Conservation (phyloP, 2,797 vertebrate species). For the Pangasius sanitwongsei region DNA sequence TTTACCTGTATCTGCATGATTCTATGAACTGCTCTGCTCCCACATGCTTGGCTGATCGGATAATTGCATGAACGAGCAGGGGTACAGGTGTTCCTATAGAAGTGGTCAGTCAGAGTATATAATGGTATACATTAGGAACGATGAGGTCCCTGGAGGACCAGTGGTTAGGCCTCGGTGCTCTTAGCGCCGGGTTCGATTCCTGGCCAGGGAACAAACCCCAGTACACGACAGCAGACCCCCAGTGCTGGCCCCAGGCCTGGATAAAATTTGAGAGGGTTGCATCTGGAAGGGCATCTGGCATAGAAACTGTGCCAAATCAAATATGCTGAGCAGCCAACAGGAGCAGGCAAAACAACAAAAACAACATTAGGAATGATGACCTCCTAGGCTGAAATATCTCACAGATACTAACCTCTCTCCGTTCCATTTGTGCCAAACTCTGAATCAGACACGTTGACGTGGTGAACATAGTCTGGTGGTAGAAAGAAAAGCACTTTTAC, state of each 20-base stretch:
- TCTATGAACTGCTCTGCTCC: not conserved
- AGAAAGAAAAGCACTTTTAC: not conserved
- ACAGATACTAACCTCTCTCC: slow-evolving; percentile 77
- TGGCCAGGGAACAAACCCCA: no score
- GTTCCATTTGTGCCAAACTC: slow-evolving; percentile 86
- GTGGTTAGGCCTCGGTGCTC: no score
- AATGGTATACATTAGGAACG: not conserved
- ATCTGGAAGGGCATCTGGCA: no score
- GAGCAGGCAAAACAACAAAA: no score
- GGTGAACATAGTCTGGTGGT: slow-evolving; percentile 82
- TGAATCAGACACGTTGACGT: slow-evolving; percentile 81
- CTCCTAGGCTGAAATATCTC: not conserved
- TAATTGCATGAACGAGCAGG: not conserved
- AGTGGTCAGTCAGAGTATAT: no score
- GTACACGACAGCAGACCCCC: no score
- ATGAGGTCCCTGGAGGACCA: no score
- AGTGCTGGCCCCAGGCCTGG: no score
- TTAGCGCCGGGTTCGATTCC: no score
- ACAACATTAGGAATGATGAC: not conserved
- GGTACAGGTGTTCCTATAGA: not conserved
- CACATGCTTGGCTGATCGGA: not conserved
- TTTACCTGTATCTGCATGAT: not conserved
- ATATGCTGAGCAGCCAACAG: no score
- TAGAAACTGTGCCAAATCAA: no score
- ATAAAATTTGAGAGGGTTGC: no score